Evolutionary conservation across 2,888 invertebrate genomes (phyloP), one percentile per base, ranked within the genome.

Genomic region (Punctoribates punctum): DNA sequence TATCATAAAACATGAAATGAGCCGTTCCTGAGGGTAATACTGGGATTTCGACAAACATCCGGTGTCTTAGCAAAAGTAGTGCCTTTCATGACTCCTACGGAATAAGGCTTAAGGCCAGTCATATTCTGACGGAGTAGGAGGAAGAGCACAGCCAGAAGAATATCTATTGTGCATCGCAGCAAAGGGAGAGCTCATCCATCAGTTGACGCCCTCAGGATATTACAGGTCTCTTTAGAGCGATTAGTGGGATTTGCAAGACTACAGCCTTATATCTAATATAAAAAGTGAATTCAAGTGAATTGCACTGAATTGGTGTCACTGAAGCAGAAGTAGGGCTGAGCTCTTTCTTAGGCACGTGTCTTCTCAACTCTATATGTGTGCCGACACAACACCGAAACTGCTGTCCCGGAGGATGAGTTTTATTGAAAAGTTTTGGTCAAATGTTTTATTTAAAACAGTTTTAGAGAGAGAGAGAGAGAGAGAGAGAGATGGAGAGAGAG

Each of bases 131-230:
- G 23, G 15, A 34, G 11, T 15, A 1, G n/a, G n/a, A 6, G 27
- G 34, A 9, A 27, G 65, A 65, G 23, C 15, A n/a, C 65, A 65
- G 51, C 11, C 20, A 65, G 27, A 27, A 38, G 38, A 34, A 3
- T 25, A 38, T 6, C 34, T n/a, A 8, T 42, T 42, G 13, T 42
- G 13, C 8, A 34, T 9, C 34, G 38, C 38, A 42, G n/a, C 13
- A 65, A 65, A 65, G 65, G 27, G 65, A 29, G 38, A 65, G 38
- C 34, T 65, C 65, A 65, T 65, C 65, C 65, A 65, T 65, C 65
- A 65, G 65, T 65, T 65, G 25, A 65, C 65, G 65, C 65, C 65
- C 65, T 65, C 65, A 65, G 65, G 65, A 65, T 65, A 65, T 65
- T 65, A 65, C 65, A 51, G 65, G 65, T 65, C 65, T 65, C 65